A percentile compares a stretch with the other conserved stretches of the same genome.
Conservation (phyloP, 1,140 invertebrate genomes). For the Drosophila paulistorum region DNA sequence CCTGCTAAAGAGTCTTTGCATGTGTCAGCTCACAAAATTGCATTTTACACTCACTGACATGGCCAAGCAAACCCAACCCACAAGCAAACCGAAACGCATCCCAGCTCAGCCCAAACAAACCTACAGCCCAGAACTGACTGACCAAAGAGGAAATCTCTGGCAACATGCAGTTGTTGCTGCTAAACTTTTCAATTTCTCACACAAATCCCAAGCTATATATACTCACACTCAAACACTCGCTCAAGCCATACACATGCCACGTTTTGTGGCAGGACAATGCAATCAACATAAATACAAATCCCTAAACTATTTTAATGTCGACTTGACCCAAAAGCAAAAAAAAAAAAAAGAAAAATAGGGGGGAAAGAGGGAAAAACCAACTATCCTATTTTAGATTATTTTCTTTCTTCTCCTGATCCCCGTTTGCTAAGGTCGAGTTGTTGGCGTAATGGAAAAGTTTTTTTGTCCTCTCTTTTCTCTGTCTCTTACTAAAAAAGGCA, state of each 20-base stretch:
- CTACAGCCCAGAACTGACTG: neutral
- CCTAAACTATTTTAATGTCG: conserved; percentile 80
- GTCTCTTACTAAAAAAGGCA: conserved; percentile 36
- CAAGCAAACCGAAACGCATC: neutral
- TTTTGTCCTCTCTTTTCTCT: conserved; percentile 1
- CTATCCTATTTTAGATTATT: conserved; percentile 12
- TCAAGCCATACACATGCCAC: conserved; percentile 43
- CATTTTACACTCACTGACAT: conserved; percentile 56
- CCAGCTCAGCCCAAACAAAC: neutral
- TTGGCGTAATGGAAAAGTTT: conserved; percentile 72
- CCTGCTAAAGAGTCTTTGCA: conserved; percentile 5
- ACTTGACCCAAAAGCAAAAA: conserved; percentile 50
- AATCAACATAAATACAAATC: conserved; percentile 82
- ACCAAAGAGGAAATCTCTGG: conserved; percentile 49
- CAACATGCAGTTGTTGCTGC: conserved; percentile 32
- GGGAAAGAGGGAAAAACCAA: neutral
- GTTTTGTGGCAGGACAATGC: conserved; percentile 69
- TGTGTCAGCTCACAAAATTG: conserved; percentile 56
- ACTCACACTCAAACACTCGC: conserved; percentile 23
- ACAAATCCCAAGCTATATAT: conserved; percentile 46
- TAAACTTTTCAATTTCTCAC: conserved; percentile 73
- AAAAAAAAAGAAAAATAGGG: neutral
- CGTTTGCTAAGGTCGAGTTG: conserved; percentile 25
- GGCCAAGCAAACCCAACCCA: conserved; percentile 7
- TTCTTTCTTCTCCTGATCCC: neutral